Evolutionary conservation across 2,888 invertebrate species (phyloP).

Genomic region (Thecocarcelia acutangulata): DNA sequence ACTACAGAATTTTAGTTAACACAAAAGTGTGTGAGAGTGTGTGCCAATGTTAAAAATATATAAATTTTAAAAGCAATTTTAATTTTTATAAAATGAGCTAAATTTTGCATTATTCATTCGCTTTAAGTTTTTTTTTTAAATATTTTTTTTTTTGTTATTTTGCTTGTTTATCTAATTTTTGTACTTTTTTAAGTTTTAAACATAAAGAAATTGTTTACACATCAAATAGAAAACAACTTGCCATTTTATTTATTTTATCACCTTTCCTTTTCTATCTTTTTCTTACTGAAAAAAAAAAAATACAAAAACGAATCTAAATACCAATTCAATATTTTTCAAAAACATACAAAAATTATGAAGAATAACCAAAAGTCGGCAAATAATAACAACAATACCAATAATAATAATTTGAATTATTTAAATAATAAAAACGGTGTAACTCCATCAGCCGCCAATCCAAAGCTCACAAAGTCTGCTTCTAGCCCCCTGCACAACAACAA

Average conservation of each 20-base stretch:
- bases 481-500: constrained; percentile 53
- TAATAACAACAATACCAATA: constrained; percentile 71
- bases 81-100: constrained; percentile 32
- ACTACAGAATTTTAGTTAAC: neutral
- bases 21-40: constrained; percentile 4
- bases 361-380: constrained; percentile 74
- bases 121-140: constrained; percentile 6
- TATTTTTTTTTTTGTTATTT: constrained; percentile 13
- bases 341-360: constrained; percentile 75
- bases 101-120: neutral
- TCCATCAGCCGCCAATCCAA: constrained; percentile 34
- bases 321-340: too few relatives aligned
- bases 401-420: constrained; percentile 70
- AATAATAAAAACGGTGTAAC: constrained; percentile 68
- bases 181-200: constrained; percentile 2
- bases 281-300: constrained; percentile 19
- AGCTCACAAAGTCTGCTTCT: constrained; percentile 55
- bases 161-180: neutral
- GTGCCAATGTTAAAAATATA: neutral
- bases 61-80: neutral
- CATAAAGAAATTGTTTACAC: neutral
- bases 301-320: too few relatives aligned
- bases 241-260: constrained; percentile 25
- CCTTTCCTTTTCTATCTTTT: constrained; percentile 36
- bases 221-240: constrained; percentile 22